phyloP scores from a whole-genome alignment of 1,140 invertebrate species.

The Drosophila quadrilineata region DNA sequence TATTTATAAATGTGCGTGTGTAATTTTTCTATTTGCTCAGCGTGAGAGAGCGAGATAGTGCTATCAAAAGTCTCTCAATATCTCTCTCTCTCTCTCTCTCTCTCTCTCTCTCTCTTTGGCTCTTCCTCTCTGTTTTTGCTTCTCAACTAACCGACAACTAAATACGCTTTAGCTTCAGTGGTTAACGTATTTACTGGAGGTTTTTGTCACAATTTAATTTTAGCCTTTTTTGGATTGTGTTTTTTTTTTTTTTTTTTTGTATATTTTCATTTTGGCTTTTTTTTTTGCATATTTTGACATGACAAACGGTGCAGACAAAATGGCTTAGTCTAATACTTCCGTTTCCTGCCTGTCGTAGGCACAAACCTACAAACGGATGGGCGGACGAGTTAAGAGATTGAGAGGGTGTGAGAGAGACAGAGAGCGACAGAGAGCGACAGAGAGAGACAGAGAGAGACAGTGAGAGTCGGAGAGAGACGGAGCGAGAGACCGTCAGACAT shows the following conservation, averaged over 20 bases:
- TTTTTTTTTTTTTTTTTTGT: neutral
- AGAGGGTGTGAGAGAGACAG: neutral
- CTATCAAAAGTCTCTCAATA: too few relatives aligned
- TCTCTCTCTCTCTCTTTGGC: too few relatives aligned
- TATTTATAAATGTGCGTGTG: conserved; percentile 49
- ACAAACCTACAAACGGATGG: neutral
- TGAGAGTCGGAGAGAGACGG: neutral
- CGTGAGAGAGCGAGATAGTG: neutral
- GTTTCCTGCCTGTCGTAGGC: conserved; percentile 47
- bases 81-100: too few relatives aligned
- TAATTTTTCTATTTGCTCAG: conserved; percentile 41
- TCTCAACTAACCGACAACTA: neutral
- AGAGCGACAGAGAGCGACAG: neutral
- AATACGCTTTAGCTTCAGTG: conserved; percentile 16
- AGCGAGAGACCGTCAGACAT: conserved; percentile 26
- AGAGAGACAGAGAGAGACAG: conserved; percentile 1
- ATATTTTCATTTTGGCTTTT: conserved; percentile 15
- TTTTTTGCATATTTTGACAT: conserved; percentile 19
- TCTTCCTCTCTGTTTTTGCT: too few relatives aligned
- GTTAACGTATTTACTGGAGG: too few relatives aligned
- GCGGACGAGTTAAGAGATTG: conserved; percentile 2
- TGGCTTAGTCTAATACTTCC: conserved; percentile 73
- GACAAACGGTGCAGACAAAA: conserved; percentile 61
- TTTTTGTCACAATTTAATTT: neutral
- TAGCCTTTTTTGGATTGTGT: neutral